These are phyloP conservation scores for Talpa occidentalis DNA, from an alignment of 2,113 vertebrate genomes.

Conservation along the genomic window DNA sequence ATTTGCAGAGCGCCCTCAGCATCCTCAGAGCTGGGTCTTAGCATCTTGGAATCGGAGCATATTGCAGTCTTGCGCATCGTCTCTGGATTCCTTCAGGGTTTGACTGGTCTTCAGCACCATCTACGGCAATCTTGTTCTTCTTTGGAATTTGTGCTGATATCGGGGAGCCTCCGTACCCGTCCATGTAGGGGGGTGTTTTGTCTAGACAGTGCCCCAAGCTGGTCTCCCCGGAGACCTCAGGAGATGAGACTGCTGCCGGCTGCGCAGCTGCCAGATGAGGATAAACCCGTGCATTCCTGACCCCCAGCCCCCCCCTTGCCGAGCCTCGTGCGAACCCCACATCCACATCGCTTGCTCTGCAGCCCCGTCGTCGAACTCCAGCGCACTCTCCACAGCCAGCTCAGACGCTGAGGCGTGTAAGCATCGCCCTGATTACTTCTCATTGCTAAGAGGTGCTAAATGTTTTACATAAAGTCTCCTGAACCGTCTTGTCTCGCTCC, in stretches of 20 bases:
- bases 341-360: neutral
- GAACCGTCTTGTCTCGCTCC: slow-evolving; percentile 59
- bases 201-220: slow-evolving; percentile 14
- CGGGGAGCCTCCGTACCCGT: neutral
- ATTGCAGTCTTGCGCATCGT: no score
- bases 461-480: slow-evolving; percentile 68
- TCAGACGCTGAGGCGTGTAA: slow-evolving; percentile 58
- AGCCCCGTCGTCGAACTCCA: neutral
- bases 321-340: neutral
- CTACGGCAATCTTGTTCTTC: neutral
- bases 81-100: neutral
- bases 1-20: neutral
- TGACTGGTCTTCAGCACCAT: neutral
- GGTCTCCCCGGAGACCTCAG: slow-evolving; percentile 12
- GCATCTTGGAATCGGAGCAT: no score
- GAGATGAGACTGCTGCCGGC: slow-evolving; percentile 30
- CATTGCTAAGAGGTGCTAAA: slow-evolving; percentile 59
- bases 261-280: slow-evolving; percentile 63
- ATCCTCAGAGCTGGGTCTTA: neutral
- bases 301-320: neutral
- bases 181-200: neutral
- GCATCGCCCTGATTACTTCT: neutral
- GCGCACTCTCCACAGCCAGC: slow-evolving; percentile 34
- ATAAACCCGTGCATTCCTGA: slow-evolving; percentile 56
- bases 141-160: neutral